Evolutionary conservation across 2,797 vertebrate genomes (phyloP), one percentile per base, ranked within the genome.

Genomic region (Buphagus erythrorhynchus): DNA sequence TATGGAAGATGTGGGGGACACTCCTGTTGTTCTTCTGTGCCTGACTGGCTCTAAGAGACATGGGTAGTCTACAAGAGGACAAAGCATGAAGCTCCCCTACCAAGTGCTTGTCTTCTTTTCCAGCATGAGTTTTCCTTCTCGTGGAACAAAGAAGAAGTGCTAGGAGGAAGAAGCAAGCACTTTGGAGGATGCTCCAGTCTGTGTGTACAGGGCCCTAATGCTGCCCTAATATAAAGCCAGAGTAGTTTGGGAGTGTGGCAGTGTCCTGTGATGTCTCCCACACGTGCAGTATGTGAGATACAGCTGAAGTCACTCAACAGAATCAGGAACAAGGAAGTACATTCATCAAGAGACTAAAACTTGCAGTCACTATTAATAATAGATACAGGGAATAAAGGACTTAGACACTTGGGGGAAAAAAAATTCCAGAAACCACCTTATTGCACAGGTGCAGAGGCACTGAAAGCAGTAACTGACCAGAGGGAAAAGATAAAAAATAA

Each of bases 1-100:
- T 48, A 16, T 24, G 55, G 13, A 35, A 73, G 42, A 28, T 4
- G 7, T 0, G 0, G 12, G 11, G 24, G 22, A 17, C 11, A 17
- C 1, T 65, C 10, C 19, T 66, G 19, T 0, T 21, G 40, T 51
- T 86, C 25, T 66, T 31, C 40, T 86, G n/a, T 83, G 29, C 24
- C 15, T 17, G 25, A 17, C 33, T 78, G 52, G 12, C 24, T 26
- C 36, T 87, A 6, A 51, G 17, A 57, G 25, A 62, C 24, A 7
- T 4, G 46, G 17, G 5, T 59, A 28, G 8, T 62, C 66, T 61
- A 31, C 15, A 76, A 33, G 33, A 58, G 72, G 45, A 24, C 48
- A 71, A 59, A 54, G 33, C 16, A n/a, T 38, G 20, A 48, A 54
- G 20, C 8, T 77, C 9, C n/a, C 12, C 35, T 67, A 4, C 16